Evolutionary conservation across 2,888 invertebrate species (phyloP), one percentile per base, ranked within the genome.

Genomic region (Drosophila rubida): DNA sequence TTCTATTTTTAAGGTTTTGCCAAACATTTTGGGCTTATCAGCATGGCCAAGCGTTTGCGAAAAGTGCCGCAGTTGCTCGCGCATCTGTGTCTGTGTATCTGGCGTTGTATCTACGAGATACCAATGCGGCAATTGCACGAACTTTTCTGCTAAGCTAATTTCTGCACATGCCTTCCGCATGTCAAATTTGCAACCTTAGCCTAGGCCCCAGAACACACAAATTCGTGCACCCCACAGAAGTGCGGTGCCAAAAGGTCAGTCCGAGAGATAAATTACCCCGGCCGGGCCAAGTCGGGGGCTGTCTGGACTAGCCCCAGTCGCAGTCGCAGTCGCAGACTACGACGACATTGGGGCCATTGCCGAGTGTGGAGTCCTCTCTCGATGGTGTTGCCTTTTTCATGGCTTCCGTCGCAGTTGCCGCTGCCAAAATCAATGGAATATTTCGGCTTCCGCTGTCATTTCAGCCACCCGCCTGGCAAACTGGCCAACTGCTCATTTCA

Each of bases 381-480:
- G 27, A 41, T 42, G 30, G 42, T 69, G 66, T 62, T 73, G 78
- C 64, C 55, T 68, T 74, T 80, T 77, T 83, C 79, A 84, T 78
- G 78, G 83, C 70, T 80, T 80, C 75, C 78, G 80, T 68, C 78
- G 63, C 54, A 57, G 63, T 55, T 64, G 86, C 69, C 69, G 63
- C 73, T 85, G 85, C 85, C 85, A 85, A 85, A 85, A 85, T 85
- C 85, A 84, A 85, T 85, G 87, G 50, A 67, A 86, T 83, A 67
- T 77, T 88, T 80, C 41, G 77, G 66, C 68, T 87, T 85, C 88
- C 82, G 83, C 80, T 77, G 71, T 69, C 74, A 69, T 61, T 69
- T 58, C 44, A 42, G 57, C 60, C 71, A 67, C 61, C 45, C 19
- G 25, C 41, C 13, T 42, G 37, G 23, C 51, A 41, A 27, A 45